phyloP scores from a whole-genome alignment of 2,888 invertebrate genomes.

The Hofmannophila pseudospretella region DNA sequence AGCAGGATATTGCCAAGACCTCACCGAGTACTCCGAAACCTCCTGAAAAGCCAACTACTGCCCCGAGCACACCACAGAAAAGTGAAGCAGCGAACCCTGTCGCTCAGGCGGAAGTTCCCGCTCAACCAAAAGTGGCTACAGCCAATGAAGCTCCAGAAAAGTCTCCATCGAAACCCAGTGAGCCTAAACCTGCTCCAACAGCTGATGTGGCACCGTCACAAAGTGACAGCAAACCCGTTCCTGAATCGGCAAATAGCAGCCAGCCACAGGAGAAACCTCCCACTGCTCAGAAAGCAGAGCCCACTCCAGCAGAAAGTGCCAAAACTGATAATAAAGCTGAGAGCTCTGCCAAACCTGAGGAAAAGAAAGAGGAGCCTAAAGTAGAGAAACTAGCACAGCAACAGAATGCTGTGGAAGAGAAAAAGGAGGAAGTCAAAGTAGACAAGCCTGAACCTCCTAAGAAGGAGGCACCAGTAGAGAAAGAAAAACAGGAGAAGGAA shows the following conservation, averaged over 20 bases:
- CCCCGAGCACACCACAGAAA: slow-evolving; percentile 55
- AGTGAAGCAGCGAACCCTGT: slow-evolving; percentile 39
- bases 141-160: slow-evolving; percentile 61
- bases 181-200: slow-evolving; percentile 52
- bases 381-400: slow-evolving; percentile 27
- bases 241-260: slow-evolving; percentile 59
- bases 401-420: slow-evolving; percentile 31
- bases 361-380: slow-evolving; percentile 41
- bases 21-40: slow-evolving; percentile 69
- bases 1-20: slow-evolving; percentile 64
- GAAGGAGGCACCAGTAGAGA: slow-evolving; percentile 19
- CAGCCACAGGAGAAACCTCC: slow-evolving; percentile 43
- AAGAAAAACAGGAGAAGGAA: slow-evolving; percentile 28
- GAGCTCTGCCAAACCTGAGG: slow-evolving; percentile 39
- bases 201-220: slow-evolving; percentile 63
- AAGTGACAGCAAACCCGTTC: slow-evolving; percentile 58
- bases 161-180: slow-evolving; percentile 56
- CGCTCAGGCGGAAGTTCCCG: slow-evolving; percentile 40
- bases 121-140: slow-evolving; percentile 56
- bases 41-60: slow-evolving; percentile 52
- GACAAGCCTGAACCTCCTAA: slow-evolving; percentile 29
- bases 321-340: slow-evolving; percentile 46
- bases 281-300: slow-evolving; percentile 34
- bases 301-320: slow-evolving; percentile 34
- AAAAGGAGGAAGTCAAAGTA: slow-evolving; percentile 28